phyloP scores from a whole-genome alignment of 30 jellyfish, hydroid and myxozoan genomes.

The Turritopsis dohrnii region DNA sequence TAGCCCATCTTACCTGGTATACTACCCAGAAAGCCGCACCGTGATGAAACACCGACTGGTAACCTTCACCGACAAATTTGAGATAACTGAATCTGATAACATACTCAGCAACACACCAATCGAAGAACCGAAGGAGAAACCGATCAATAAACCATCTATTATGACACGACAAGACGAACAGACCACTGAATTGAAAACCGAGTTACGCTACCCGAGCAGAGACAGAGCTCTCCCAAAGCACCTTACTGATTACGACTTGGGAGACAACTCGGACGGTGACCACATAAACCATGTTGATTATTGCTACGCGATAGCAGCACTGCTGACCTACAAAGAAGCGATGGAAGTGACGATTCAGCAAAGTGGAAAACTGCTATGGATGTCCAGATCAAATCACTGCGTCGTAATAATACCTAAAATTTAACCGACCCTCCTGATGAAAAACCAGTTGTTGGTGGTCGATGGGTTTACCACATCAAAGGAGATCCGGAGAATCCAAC shows the following conservation, averaged over 20 bases:
- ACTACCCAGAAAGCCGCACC: slow-evolving; percentile 32
- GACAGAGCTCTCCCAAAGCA: slow-evolving; percentile 20
- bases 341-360: slow-evolving; percentile 29
- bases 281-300: slow-evolving; percentile 26
- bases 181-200: slow-evolving; percentile 8
- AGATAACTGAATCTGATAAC: neutral
- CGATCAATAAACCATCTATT: slow-evolving; percentile 23
- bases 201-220: slow-evolving; percentile 38
- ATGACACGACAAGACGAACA: neutral
- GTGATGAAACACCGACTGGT: slow-evolving; percentile 39
- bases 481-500: too few species aligned
- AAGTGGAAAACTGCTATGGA: slow-evolving; percentile 67
- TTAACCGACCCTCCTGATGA: slow-evolving; percentile 36
- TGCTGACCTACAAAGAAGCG: slow-evolving; percentile 41
- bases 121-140: slow-evolving; percentile 15
- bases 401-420: slow-evolving; percentile 35
- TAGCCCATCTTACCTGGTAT: slow-evolving; percentile 40
- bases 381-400: slow-evolving; percentile 38
- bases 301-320: slow-evolving; percentile 27
- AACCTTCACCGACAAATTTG: slow-evolving; percentile 34
- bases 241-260: slow-evolving; percentile 27
- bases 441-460: slow-evolving; percentile 64
- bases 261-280: slow-evolving; percentile 6
- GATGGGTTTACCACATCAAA: slow-evolving; percentile 22
- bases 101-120: neutral